Conservation (phyloP, 2,797 vertebrate species). For the Sphaeramia orbicularis region DNA sequence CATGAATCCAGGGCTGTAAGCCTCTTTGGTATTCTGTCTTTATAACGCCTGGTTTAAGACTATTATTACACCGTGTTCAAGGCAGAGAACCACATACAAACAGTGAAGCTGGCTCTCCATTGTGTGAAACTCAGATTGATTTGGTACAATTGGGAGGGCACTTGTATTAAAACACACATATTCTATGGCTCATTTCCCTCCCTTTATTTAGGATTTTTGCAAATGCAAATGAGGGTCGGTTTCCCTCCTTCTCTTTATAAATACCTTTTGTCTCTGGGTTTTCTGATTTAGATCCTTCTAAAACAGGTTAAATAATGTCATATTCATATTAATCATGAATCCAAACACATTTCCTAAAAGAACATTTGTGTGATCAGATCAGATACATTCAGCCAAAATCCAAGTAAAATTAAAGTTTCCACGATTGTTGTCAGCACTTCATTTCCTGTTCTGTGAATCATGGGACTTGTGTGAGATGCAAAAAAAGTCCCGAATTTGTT, state of each 20-base stretch:
- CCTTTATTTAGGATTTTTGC: slow-evolving; percentile 63
- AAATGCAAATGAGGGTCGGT: slow-evolving; percentile 59
- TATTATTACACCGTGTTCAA: slow-evolving; percentile 81
- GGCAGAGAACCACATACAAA: slow-evolving; percentile 81
- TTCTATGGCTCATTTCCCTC: slow-evolving; percentile 79
- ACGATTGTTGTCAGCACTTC: slow-evolving; percentile 28
- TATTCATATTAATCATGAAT: slow-evolving; percentile 27
- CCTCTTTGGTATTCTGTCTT: slow-evolving; percentile 87
- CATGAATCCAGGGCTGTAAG: slow-evolving; percentile 87
- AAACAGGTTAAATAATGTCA: slow-evolving; percentile 27
- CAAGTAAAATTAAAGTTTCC: slow-evolving; percentile 47
- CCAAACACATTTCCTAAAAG: slow-evolving; percentile 20
- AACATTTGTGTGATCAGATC: slow-evolving; percentile 37
- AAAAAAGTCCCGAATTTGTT: slow-evolving; percentile 58
- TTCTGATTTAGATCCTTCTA: slow-evolving; percentile 23
- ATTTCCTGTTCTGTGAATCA: slow-evolving; percentile 47
- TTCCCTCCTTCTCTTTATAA: slow-evolving; percentile 47
- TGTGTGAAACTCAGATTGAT: slow-evolving; percentile 79
- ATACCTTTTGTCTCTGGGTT: slow-evolving; percentile 24
- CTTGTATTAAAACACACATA: slow-evolving; percentile 82
- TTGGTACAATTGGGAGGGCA: slow-evolving; percentile 72
- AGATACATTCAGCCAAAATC: slow-evolving; percentile 64
- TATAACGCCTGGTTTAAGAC: slow-evolving; percentile 81
- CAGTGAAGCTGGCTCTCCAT: slow-evolving; percentile 71
- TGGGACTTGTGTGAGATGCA: slow-evolving; percentile 45